Evolutionary conservation across 2,797 vertebrate genomes (phyloP), one percentile per base, ranked within the genome.

Genomic region (Chaenodraco wilsoni): DNA sequence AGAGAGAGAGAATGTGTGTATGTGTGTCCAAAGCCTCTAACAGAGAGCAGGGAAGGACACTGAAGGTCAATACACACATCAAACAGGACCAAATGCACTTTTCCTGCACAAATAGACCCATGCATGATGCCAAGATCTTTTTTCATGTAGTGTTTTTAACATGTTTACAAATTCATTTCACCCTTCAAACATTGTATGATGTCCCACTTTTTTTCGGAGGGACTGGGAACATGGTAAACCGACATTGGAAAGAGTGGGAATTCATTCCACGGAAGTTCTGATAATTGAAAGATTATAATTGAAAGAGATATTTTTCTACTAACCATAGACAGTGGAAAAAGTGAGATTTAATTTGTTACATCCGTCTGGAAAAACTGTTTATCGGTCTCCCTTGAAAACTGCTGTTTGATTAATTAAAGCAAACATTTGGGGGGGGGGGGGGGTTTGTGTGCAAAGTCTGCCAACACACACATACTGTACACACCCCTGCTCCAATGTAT

Each of bases 11-110:
- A 19, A 52, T 80, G 61, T 56, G 65, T 51, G 51, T 60, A 43
- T 72, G 64, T 33, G 61, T 44, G 57, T 61, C 37, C 10, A 49
- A 48, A 52, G 54, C 64, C 59, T 60, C 62, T 33, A 55, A 60
- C 64, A 70, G 78, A 66, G 69, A 68, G 23, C 59, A 27, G 59
- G n/a, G 51, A 76, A 85, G 90, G 85, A 85, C 72, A 17, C 15
- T 56, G 69, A 92, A 89, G 89, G 90, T 84, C 83, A 73, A 43
- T 1, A 44, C 13, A 37, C 21, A 33, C 33, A 55, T 66, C 23
- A 75, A 68, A 76, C 3, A 10, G 64, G 50, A 65, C 13, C 57
- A 49, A 75, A 71, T 31, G 13, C 23, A 45, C 9, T 19, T 76
- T 65, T 62, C 33, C 21, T 19, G 14, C 19, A 61, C 52, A 61